Evolutionary conservation across 2,888 invertebrate genomes (phyloP).

Genomic region (Drosophila meridionalis): DNA sequence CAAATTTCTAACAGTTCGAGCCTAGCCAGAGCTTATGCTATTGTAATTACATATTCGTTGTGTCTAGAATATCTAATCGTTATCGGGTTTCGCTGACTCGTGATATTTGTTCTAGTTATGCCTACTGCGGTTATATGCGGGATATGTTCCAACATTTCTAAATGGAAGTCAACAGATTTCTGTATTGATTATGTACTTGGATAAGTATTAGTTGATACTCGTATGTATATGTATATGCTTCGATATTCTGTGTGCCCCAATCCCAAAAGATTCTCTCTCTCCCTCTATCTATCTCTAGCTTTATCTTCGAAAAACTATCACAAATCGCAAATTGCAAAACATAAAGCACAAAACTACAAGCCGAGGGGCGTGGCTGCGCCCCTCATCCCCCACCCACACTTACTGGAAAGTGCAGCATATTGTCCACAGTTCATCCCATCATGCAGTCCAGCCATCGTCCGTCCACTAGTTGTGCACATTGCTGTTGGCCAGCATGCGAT

Average conservation of each 20-base stretch:
- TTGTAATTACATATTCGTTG: slow-evolving; percentile 45
- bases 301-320: slow-evolving; percentile 56
- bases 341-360: slow-evolving; percentile 52
- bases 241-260: slow-evolving; percentile 47
- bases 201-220: slow-evolving; percentile 42
- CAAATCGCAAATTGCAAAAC: slow-evolving; percentile 55
- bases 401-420: slow-evolving; percentile 63
- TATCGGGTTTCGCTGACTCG: slow-evolving; percentile 10
- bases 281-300: not conserved
- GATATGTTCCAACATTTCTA: slow-evolving; percentile 66
- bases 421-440: slow-evolving; percentile 51
- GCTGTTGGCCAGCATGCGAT: slow-evolving; percentile 66
- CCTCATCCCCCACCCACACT: slow-evolving; percentile 41
- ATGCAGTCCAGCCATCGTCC: not conserved
- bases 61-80: slow-evolving; percentile 37
- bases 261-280: not conserved
- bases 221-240: slow-evolving; percentile 27
- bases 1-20: slow-evolving; percentile 18
- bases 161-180: slow-evolving; percentile 67
- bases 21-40: slow-evolving; percentile 27
- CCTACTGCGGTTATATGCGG: slow-evolving; percentile 41
- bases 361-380: slow-evolving; percentile 45
- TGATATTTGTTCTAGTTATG: slow-evolving; percentile 32
- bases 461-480: slow-evolving; percentile 63
- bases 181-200: slow-evolving; percentile 62